Evolutionary conservation across 2,113 vertebrate species (phyloP).

Genomic region (Oreochromis tanganicae): DNA sequence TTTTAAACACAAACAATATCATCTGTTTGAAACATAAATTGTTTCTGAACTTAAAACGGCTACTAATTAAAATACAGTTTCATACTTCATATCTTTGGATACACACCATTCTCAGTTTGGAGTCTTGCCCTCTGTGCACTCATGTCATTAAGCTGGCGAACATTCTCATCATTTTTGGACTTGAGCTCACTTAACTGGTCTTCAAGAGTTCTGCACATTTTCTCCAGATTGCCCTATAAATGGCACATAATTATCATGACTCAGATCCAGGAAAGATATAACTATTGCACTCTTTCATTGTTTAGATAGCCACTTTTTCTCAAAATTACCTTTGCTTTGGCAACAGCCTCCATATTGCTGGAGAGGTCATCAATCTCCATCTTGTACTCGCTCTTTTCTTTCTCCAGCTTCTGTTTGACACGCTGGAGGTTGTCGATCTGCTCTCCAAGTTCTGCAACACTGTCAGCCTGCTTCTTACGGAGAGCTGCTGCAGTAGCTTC

Average conservation of each 20-base stretch:
- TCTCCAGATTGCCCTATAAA: slow-evolving; percentile 81
- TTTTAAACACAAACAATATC: not conserved
- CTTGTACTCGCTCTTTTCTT: slow-evolving; percentile 64
- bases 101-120: slow-evolving; percentile 58
- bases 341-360: slow-evolving; percentile 60
- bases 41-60: not conserved
- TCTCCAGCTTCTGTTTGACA: slow-evolving; percentile 64
- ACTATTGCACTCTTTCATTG: not conserved
- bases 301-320: not conserved
- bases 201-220: slow-evolving; percentile 84
- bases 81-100: not conserved
- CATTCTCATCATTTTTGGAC: slow-evolving; percentile 62
- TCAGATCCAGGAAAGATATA: not conserved
- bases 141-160: slow-evolving; percentile 54
- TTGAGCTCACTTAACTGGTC: slow-evolving; percentile 87
- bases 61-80: not conserved
- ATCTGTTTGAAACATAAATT: not conserved
- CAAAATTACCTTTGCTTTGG: slow-evolving; percentile 74
- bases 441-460: slow-evolving; percentile 47
- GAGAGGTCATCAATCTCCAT: slow-evolving; percentile 66
- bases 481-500: not conserved
- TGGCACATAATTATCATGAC: not conserved
- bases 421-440: slow-evolving; percentile 64
- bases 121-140: slow-evolving; percentile 53
- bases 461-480: not conserved